Conservation (phyloP, 2,888 invertebrate genomes). For the Lydus trimaculatus region DNA sequence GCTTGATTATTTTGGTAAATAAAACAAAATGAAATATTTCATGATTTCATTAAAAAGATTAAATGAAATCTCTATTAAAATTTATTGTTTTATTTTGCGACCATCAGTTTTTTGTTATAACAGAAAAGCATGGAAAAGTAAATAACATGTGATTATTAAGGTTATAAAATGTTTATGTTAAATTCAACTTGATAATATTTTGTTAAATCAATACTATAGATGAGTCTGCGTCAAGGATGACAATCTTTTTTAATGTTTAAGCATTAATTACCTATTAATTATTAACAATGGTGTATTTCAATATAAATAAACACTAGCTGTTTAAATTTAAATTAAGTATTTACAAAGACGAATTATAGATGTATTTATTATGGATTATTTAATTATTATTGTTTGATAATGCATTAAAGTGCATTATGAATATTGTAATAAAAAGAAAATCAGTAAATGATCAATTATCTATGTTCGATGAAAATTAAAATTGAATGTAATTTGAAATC, state of each 20-base stretch:
- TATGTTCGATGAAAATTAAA: not conserved
- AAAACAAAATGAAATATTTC: too few relatives aligned
- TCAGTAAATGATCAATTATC: not conserved
- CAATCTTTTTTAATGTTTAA: not conserved
- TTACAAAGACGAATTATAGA: too few relatives aligned
- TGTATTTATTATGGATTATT: too few relatives aligned
- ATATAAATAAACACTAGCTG: too few relatives aligned
- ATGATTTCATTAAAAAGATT: too few relatives aligned
- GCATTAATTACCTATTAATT: not conserved
- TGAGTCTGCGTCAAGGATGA: not conserved
- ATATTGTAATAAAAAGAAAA: too few relatives aligned
- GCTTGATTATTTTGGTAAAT: not conserved
- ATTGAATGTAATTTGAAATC: not conserved
- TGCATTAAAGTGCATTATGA: too few relatives aligned
- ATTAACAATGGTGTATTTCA: not conserved
- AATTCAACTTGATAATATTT: not conserved
- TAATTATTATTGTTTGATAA: too few relatives aligned
- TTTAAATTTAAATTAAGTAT: too few relatives aligned
- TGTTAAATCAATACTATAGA: slow-evolving; percentile 1
- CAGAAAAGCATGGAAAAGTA: not conserved
- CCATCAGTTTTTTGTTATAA: not conserved
- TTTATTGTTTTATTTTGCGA: not conserved
- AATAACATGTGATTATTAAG: not conserved
- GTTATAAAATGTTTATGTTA: slow-evolving; percentile 1
- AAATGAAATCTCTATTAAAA: too few relatives aligned